phyloP scores from a whole-genome alignment of 2,113 vertebrate genomes.

The Isichthys henryi region DNA sequence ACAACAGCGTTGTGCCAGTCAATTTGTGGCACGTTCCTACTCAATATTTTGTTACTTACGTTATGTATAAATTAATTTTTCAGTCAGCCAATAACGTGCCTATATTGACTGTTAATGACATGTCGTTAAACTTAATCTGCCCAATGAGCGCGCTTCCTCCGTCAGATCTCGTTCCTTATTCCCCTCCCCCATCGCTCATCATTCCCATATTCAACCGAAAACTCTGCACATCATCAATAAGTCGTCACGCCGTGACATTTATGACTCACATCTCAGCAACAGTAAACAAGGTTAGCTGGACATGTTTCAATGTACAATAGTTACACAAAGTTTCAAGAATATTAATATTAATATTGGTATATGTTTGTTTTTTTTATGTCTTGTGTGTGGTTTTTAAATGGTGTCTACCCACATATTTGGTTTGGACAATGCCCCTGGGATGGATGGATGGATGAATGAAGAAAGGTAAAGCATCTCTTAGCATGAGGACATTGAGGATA shows the following conservation, averaged over 20 bases:
- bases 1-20: neutral
- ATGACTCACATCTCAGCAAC: neutral
- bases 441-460: neutral
- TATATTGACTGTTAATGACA: neutral
- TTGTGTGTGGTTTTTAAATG: neutral
- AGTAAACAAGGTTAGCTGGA: neutral
- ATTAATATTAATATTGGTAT: neutral
- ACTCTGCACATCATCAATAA: neutral
- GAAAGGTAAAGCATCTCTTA: neutral
- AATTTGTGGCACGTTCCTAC: neutral
- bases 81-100: neutral
- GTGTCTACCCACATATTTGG: neutral
- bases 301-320: neutral
- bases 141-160: neutral
- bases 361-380: neutral
- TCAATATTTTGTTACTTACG: neutral
- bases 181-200: neutral
- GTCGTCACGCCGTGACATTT: neutral
- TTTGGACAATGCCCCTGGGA: neutral
- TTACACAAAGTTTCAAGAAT: neutral
- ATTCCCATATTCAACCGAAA: neutral
- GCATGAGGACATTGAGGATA: neutral
- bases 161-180: neutral
- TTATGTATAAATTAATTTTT: neutral
- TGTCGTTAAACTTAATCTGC: neutral